Base-by-base conservation (phyloP, 1,140 invertebrate species). In the Drosophila setifemur region DNA sequence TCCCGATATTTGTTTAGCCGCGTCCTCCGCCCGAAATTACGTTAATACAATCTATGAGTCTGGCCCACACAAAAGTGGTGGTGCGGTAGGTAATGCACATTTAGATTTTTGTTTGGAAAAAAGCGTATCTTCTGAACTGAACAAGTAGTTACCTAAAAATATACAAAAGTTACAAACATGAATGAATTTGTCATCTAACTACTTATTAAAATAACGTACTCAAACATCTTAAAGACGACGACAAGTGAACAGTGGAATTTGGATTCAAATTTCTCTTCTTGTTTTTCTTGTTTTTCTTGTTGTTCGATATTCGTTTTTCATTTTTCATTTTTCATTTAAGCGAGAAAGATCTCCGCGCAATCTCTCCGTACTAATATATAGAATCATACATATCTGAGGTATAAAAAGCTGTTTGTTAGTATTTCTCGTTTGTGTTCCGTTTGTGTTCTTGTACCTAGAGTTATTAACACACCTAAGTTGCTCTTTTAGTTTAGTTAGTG, bases 81-180 rank as follows among this genome's bases (percentile, higher is more conserved):
- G n/a, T 26, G 16, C 28, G 23, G 37, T 21, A 29, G 49, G 21
- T 68, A 69, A 58, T 81, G 66, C 55, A 75, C 71, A 81, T 77
- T 70, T 60, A 75, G 72, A 74, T 66, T 53, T 7, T 57, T 60
- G 63, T 66, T 70, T 66, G 44, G 73, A 81, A 81, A 74, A 73
- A 64, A n/a, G 76, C 71, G 63, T 55, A 81, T 57, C 76, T n/a
- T n/a, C n/a, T n/a, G n/a, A 81, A 75, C 75, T 75, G 45, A 79
- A 81, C 64, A 79, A 79, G 47, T 76, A n/a, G n/a, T n/a, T 76
- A 66, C 61, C 73, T 76, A 75, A 70, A 75, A 63, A 75, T 75
- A 58, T 77, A 76, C 39, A 72, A 58, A 77, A 67, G 66, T 77
- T 67, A 77, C 67, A 71, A 67, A 72, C 53, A 37, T 67, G 60